Conservation (phyloP, 2,113 vertebrate species). For the Atlantisia rogersi region DNA sequence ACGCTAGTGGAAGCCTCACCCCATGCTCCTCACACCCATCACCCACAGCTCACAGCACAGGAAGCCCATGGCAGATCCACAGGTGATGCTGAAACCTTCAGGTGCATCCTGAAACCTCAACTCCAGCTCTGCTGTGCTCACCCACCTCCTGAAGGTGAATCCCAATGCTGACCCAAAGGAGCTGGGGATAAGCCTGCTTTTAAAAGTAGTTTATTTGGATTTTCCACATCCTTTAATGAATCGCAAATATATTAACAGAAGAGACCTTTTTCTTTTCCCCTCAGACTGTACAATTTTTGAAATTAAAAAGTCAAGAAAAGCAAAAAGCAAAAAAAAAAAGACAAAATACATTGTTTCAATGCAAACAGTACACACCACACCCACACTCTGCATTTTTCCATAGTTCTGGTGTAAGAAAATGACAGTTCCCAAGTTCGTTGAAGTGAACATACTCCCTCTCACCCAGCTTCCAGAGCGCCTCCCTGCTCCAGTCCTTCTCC, state of each 20-base stretch:
- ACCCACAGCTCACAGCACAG: not conserved
- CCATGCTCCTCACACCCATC: fast-evolving
- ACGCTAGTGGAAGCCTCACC: fast-evolving
- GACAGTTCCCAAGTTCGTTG: not conserved
- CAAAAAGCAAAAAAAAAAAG: not conserved
- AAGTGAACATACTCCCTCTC: conserved; percentile 7
- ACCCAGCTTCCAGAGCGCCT: conserved; percentile 53
- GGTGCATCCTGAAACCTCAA: not conserved
- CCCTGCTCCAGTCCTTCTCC: not conserved
- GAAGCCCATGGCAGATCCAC: not conserved
- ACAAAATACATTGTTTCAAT: conserved; percentile 74
- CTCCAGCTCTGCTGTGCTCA: fast-evolving
- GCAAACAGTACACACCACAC: conserved; percentile 72
- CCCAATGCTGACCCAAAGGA: not conserved
- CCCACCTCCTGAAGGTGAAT: not conserved
- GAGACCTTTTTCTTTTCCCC: conserved; percentile 33
- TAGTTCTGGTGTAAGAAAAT: conserved; percentile 53
- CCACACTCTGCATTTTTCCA: conserved; percentile 55
- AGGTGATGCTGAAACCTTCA: too few relatives aligned
- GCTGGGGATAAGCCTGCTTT: conserved; percentile 64
- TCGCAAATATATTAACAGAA: conserved; percentile 82
- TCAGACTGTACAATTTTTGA: conserved; percentile 76
- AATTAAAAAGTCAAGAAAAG: conserved; percentile 66
- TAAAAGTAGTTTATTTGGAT: conserved; percentile 82
- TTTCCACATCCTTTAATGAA: conserved; percentile 80